Conservation (phyloP, 1,140 invertebrate genomes). For the Drosophila auraria region DNA sequence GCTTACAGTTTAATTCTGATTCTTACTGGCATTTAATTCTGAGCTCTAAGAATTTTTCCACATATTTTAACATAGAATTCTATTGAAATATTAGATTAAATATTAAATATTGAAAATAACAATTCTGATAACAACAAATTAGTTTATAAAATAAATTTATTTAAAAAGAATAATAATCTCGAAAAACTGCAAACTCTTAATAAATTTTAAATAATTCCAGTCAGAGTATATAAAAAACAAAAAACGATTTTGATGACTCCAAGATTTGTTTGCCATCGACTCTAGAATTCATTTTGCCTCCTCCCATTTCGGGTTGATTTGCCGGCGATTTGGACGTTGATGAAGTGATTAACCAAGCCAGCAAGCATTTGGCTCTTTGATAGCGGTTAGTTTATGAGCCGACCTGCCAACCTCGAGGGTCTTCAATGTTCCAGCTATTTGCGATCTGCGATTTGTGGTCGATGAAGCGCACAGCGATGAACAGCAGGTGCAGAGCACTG, state of each 20-base stretch:
- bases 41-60: too few species aligned
- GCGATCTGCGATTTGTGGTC: constrained; percentile 33
- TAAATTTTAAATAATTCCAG: too few species aligned
- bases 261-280: constrained; percentile 57
- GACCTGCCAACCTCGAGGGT: constrained; percentile 47
- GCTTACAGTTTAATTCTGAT: too few species aligned
- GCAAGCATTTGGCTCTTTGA: constrained; percentile 49
- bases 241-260: constrained; percentile 48
- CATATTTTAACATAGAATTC: too few species aligned
- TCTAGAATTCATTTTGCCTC: constrained; percentile 37
- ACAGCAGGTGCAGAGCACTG: constrained; percentile 59
- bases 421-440: constrained; percentile 24
- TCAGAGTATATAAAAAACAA: constrained; percentile 28
- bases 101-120: too few species aligned
- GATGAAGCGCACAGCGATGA: constrained; percentile 22
- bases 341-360: constrained; percentile 75
- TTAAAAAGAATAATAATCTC: neutral
- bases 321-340: constrained; percentile 67
- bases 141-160: too few species aligned
- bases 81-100: too few species aligned
- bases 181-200: too few species aligned
- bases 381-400: constrained; percentile 71
- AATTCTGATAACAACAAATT: too few species aligned
- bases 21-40: too few species aligned
- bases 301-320: constrained; percentile 51